These are phyloP conservation scores for Arrhopalites spinosus DNA, from an alignment of 2,888 invertebrate genomes.

Conservation along the genomic window DNA sequence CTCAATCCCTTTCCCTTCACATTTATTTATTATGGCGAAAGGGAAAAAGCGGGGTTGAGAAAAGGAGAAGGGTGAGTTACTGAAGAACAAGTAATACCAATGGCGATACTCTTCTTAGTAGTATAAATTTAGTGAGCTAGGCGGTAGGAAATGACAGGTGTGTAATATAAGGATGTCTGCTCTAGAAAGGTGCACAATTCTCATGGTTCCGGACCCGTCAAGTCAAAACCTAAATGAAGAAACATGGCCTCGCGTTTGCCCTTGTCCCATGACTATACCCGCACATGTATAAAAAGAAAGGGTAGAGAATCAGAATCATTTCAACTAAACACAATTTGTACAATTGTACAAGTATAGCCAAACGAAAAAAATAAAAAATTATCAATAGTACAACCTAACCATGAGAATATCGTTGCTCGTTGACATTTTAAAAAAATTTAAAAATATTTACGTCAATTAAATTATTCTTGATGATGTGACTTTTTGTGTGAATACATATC, in stretches of 20 bases:
- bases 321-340: too few species aligned
- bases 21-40: background rate
- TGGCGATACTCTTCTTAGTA: background rate
- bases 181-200: conserved; percentile 33
- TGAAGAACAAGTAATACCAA: background rate
- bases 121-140: conserved; percentile 1
- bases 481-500: too few species aligned
- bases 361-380: too few species aligned
- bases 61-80: background rate
- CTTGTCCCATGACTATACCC: background rate
- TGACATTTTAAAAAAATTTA: too few species aligned
- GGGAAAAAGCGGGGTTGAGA: background rate
- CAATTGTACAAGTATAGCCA: too few species aligned
- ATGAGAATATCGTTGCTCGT: too few species aligned
- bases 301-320: background rate
- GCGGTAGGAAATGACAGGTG: conserved; percentile 31
- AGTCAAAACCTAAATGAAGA: conserved; percentile 25
- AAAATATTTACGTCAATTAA: too few species aligned
- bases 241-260: conserved; percentile 8
- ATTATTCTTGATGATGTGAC: too few species aligned
- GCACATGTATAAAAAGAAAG: background rate
- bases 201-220: conserved; percentile 21
- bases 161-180: conserved; percentile 32
- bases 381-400: too few species aligned
- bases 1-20: background rate